Conservation (phyloP, 1,140 invertebrate genomes). For the Gonatopus flavifemur region DNA sequence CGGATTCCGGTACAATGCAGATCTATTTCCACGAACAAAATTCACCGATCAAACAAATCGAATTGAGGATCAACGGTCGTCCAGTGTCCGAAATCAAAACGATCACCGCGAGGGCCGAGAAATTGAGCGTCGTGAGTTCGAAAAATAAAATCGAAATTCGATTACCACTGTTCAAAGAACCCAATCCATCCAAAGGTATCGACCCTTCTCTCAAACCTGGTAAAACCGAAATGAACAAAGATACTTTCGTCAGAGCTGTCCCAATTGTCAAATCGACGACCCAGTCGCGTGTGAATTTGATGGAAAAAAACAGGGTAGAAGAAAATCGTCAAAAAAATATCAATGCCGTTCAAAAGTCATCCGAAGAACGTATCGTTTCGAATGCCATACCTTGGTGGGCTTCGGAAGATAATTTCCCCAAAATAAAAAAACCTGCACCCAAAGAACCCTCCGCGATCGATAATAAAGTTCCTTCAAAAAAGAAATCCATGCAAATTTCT, state of each 20-base stretch:
- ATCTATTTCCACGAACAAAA: constrained; percentile 31
- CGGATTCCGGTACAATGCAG: constrained; percentile 21
- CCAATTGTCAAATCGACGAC: too few relatives aligned
- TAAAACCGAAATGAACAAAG: too few relatives aligned
- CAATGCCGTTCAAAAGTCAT: too few relatives aligned
- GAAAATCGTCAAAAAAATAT: too few relatives aligned
- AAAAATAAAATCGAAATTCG: constrained; percentile 33
- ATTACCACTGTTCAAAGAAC: constrained; percentile 18
- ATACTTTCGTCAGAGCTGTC: too few relatives aligned
- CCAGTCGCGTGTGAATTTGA: too few relatives aligned
- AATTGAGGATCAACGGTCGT: constrained; percentile 32
- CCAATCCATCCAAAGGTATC: too few relatives aligned
- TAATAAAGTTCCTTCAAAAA: too few relatives aligned
- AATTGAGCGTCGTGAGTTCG: constrained; percentile 25
- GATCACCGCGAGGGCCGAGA: constrained; percentile 23
- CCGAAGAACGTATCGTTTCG: constrained; percentile 16
- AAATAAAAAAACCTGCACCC: constrained; percentile 8
- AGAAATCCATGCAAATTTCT: too few relatives aligned
- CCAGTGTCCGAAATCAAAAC: constrained; percentile 26
- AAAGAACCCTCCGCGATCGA: too few relatives aligned
- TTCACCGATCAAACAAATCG: constrained; percentile 27
- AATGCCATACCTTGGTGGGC: constrained; percentile 28
- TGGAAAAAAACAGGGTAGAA: too few relatives aligned
- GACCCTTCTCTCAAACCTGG: too few relatives aligned
- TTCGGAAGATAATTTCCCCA: constrained; percentile 19